Evolutionary conservation across 1,140 invertebrate genomes (phyloP), one percentile per base, ranked within the genome.

Genomic region (Pteromalus puparum): DNA sequence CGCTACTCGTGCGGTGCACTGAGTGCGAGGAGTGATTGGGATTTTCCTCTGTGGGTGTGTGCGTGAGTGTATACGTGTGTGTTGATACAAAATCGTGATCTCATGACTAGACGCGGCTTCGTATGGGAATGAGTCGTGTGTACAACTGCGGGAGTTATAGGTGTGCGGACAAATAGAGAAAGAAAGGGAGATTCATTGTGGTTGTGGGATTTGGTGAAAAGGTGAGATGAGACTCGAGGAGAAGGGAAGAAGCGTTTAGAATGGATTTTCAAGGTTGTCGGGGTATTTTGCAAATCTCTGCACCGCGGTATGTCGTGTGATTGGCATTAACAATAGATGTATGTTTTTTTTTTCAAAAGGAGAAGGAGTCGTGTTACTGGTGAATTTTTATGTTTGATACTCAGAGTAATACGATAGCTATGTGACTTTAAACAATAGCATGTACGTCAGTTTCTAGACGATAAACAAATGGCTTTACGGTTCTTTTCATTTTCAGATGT

Each of bases 1-100:
- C 53, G 53, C 53, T 70, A 38, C 72, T 73, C 72, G 70, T 34
- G 13, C 24, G 3, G 10, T 38, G 28, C 72, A 24, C 18, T 18
- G 30, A 75, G 38, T 38, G 67, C 67, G n/a, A 75, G 73, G 6
- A 42, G 73, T 48, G 42, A 75, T 75, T 48, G 73, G 73, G 42
- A 75, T 75, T 75, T 75, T 75, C 2, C 21, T 73, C 21, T 0
- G 48, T 53, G 13, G 48, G 48, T 42, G 38, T 42, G 38, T 7
- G 9, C 38, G 9, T n/a, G 18, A 0, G 53, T n/a, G 18, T 61
- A 5, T 53, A 9, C 18, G 18, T 61, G 18, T n/a, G 53, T n/a
- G 53, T n/a, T 61, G 53, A 61, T 61, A 61, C 5, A 61, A 61
- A 61, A 61, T 61, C 53, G 72, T 42, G 30, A 34, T 74, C 34